These are phyloP conservation scores for Lycophotia porphyrea DNA, from an alignment of 2,888 invertebrate genomes.

Conservation along the genomic window DNA sequence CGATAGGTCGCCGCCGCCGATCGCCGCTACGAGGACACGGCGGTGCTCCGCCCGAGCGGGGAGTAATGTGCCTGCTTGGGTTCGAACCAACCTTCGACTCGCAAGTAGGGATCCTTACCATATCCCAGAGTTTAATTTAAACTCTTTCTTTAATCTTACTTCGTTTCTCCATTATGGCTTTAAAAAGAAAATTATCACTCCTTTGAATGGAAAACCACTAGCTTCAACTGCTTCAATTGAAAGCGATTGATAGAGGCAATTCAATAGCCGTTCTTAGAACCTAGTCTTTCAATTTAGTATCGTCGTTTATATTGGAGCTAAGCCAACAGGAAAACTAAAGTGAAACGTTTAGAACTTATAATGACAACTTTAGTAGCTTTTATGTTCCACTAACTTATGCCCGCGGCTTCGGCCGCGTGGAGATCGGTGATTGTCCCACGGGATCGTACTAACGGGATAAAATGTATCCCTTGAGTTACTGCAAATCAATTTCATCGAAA, in stretches of 20 bases:
- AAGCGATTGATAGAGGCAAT: conserved; percentile 54
- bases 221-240: conserved; percentile 60
- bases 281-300: conserved; percentile 47
- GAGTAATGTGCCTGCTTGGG: too few relatives aligned
- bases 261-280: conserved; percentile 63
- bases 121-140: not conserved
- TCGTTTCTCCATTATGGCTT: conserved; percentile 21
- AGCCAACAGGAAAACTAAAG: conserved; percentile 71
- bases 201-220: conserved; percentile 49
- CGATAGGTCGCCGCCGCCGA: too few relatives aligned
- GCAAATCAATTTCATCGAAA: too few relatives aligned
- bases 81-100: not conserved
- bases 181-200: conserved; percentile 32
- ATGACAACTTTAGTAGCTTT: conserved; percentile 51
- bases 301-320: conserved; percentile 55
- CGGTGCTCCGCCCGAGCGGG: too few relatives aligned
- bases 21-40: too few relatives aligned
- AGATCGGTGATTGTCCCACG: too few relatives aligned
- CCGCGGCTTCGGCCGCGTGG: not conserved
- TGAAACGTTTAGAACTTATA: conserved; percentile 48
- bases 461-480: too few relatives aligned
- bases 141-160: not conserved
- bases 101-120: not conserved
- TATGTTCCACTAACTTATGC: not conserved
- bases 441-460: too few relatives aligned